Percentiles rank a stretch among this genome's conserved stretches.
phyloP scores from a whole-genome alignment of 2,113 vertebrate species.

The Thalassoma bifasciatum region DNA sequence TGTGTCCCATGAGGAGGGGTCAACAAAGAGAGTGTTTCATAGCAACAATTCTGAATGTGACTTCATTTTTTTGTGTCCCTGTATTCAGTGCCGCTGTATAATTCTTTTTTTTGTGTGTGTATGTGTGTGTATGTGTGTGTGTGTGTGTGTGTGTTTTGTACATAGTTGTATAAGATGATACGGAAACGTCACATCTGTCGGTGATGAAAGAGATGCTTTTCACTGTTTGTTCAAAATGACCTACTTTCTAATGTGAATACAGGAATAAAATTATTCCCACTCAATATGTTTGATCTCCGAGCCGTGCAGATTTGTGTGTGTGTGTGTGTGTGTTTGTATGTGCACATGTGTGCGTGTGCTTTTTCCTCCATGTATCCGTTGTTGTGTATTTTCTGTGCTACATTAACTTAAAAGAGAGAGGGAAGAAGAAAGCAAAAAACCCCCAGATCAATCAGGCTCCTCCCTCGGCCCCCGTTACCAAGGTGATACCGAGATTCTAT shows the following conservation, averaged over 20 bases:
- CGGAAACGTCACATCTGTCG: conserved; percentile 6
- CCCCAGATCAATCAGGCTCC: conserved; percentile 78
- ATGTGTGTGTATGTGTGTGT: not conserved
- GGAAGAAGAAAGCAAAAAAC: not conserved
- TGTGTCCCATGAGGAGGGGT: conserved; percentile 34
- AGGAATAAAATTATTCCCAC: conserved; percentile 45
- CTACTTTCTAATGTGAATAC: conserved; percentile 63
- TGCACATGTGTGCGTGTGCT: not conserved
- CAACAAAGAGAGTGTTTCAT: conserved; percentile 38
- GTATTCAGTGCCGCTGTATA: conserved; percentile 3
- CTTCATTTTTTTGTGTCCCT: conserved; percentile 1
- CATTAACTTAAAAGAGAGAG: conserved; percentile 54
- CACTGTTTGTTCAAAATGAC: conserved; percentile 53
- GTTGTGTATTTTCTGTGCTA: conserved; percentile 21
- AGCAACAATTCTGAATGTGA: conserved; percentile 27
- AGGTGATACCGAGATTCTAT: conserved; percentile 86
- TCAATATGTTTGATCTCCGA: conserved; percentile 51
- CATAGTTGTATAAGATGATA: conserved; percentile 1
- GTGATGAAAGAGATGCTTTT: conserved; percentile 16
- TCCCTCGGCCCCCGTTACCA: conserved; percentile 75
- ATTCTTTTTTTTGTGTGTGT: too few species aligned
- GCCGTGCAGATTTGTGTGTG: conserved; percentile 19
- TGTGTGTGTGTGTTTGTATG: not conserved
- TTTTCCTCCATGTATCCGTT: conserved; percentile 1
- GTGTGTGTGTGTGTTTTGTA: not conserved